Evolutionary conservation across 2,797 vertebrate genomes (phyloP).

Genomic region (Saxicola maurus): DNA sequence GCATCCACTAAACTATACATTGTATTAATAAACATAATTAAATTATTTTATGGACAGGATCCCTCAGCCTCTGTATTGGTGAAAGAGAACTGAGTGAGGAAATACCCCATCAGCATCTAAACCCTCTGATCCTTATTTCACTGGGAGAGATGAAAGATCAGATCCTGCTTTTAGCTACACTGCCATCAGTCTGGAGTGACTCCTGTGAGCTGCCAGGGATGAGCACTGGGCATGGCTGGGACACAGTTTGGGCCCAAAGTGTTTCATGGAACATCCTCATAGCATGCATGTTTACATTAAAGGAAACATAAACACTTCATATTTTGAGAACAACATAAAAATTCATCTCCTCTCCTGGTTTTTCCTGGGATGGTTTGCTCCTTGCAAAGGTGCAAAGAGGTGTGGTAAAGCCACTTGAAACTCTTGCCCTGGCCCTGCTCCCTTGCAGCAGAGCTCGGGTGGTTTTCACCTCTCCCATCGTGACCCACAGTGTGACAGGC

Average conservation of each 20-base stretch:
- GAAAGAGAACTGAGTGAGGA: background rate
- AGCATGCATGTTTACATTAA: rapidly evolving
- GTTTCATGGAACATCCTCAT: rapidly evolving
- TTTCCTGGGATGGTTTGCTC: background rate
- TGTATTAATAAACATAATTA: background rate
- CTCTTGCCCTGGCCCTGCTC: background rate
- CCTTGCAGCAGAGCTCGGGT: background rate
- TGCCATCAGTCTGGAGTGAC: background rate
- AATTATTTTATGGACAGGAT: background rate
- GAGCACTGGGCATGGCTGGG: background rate
- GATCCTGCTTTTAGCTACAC: background rate
- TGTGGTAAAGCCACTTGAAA: background rate
- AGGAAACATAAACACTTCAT: background rate
- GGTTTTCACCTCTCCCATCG: background rate
- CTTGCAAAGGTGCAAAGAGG: background rate
- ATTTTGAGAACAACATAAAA: background rate
- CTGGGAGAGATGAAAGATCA: background rate
- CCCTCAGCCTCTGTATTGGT: background rate
- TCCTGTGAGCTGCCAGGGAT: background rate
- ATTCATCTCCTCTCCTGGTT: background rate
- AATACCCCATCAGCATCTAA: background rate
- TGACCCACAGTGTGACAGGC: background rate
- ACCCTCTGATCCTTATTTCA: background rate
- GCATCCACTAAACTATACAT: background rate
- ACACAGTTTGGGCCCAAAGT: background rate